Evolutionary conservation across 2,113 vertebrate genomes (phyloP).

Genomic region (Lates calcarifer): DNA sequence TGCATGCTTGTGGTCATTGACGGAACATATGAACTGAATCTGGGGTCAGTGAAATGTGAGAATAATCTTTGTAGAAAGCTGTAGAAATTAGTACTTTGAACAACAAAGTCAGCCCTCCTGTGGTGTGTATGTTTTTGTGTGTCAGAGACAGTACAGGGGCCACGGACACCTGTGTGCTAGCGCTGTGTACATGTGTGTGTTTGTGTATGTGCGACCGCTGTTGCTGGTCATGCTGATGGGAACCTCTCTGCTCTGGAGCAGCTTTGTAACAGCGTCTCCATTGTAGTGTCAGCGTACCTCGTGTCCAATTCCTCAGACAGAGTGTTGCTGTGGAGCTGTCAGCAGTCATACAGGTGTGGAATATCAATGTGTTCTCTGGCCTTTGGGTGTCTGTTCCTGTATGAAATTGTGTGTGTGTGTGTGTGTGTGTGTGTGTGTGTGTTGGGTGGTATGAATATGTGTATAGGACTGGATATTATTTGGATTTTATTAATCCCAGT

Average conservation of each 20-base stretch:
- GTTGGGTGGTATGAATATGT: conserved; percentile 21
- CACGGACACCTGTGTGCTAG: conserved; percentile 9
- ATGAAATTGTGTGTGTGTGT: conserved; percentile 37
- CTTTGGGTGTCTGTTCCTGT: conserved; percentile 62
- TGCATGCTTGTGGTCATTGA: background rate
- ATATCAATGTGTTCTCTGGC: conserved; percentile 75
- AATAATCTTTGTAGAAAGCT: background rate
- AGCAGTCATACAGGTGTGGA: conserved; percentile 74
- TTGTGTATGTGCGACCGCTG: conserved; percentile 33
- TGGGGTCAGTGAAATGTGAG: conserved; percentile 7
- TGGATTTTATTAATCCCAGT: conserved; percentile 25
- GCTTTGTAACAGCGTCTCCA: conserved; percentile 69
- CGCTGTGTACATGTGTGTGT: conserved; percentile 2
- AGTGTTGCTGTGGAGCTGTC: conserved; percentile 77
- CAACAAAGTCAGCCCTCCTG: background rate
- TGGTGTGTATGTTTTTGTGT: background rate
- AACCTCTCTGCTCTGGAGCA: conserved; percentile 68
- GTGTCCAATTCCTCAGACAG: conserved; percentile 77
- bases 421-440: background rate
- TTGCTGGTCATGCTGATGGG: conserved; percentile 61
- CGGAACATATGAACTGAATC: background rate
- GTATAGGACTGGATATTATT: conserved; percentile 19
- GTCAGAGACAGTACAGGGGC: conserved; percentile 29
- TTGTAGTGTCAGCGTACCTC: conserved; percentile 71
- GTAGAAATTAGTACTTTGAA: background rate